These are phyloP conservation scores for Orientallactaga sibirica DNA, from an alignment of 2,797 vertebrate genomes.

Conservation along the genomic window DNA sequence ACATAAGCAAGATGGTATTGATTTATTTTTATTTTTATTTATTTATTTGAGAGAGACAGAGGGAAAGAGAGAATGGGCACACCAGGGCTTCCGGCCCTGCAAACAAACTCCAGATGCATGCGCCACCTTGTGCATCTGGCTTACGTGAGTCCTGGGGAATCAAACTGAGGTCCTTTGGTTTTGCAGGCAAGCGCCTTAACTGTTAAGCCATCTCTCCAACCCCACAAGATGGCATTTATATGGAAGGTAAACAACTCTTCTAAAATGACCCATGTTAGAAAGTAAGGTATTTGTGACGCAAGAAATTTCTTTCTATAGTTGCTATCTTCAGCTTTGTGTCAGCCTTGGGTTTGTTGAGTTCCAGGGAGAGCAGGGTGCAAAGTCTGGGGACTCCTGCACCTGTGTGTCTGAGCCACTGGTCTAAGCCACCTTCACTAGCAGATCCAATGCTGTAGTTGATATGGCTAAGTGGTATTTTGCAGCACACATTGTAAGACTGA, in stretches of 20 bases:
- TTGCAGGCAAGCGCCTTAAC: too few species aligned
- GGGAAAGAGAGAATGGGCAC: too few species aligned
- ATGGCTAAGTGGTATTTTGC: too few species aligned
- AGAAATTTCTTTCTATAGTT: background rate
- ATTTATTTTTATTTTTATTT: too few species aligned
- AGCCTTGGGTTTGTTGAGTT: background rate
- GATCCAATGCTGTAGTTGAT: background rate
- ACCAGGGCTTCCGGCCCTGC: too few species aligned
- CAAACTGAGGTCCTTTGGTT: too few species aligned
- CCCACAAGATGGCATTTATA: background rate
- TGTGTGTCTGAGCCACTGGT: background rate
- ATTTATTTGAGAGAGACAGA: too few species aligned
- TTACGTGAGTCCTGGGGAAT: too few species aligned
- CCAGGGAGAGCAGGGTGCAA: background rate
- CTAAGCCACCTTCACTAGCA: background rate
- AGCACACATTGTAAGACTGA: background rate
- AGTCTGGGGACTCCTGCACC: background rate
- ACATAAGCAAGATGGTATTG: background rate
- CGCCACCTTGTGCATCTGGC: too few species aligned
- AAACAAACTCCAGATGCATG: too few species aligned
- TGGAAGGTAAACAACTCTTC: background rate
- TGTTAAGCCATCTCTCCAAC: too few species aligned
- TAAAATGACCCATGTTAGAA: background rate
- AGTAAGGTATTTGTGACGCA: background rate
- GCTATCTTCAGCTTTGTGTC: background rate